A percentile compares a stretch with the other conserved stretches of the same genome.
Evolutionary conservation across 2,797 vertebrate genomes (phyloP).

Genomic region (Myripristis jacobus): DNA sequence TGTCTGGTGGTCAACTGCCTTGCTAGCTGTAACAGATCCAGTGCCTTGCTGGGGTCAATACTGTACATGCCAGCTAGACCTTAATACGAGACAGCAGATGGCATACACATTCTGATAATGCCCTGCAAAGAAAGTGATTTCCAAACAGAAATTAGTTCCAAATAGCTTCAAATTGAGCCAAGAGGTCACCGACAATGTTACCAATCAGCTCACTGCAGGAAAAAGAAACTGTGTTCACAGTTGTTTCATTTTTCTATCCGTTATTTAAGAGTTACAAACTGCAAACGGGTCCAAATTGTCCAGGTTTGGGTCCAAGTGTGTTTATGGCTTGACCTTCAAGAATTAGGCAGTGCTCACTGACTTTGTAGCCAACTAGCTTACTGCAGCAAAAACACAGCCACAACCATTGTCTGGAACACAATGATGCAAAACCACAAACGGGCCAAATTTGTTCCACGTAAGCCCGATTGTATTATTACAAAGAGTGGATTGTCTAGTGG

Average conservation of each 20-base stretch:
- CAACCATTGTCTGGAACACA: constrained; percentile 61
- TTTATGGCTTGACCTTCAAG: constrained; percentile 72
- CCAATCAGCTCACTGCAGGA: background rate
- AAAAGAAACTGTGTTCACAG: too few relatives aligned
- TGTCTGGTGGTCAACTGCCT: constrained; percentile 12
- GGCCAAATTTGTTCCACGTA: constrained; percentile 70
- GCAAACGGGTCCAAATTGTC: too few relatives aligned
- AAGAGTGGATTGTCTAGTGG: constrained; percentile 53
- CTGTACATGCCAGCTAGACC: constrained; percentile 22
- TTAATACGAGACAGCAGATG: constrained; percentile 47
- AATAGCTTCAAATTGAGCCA: constrained; percentile 11
- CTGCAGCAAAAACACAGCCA: constrained; percentile 63
- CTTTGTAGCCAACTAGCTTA: constrained; percentile 60
- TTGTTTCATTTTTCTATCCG: too few relatives aligned
- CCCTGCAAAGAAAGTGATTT: constrained; percentile 35
- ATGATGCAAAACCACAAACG: constrained; percentile 56
- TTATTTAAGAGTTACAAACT: too few relatives aligned
- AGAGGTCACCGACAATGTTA: background rate
- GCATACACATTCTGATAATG: constrained; percentile 40
- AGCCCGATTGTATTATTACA: constrained; percentile 66
- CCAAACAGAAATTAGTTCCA: constrained; percentile 27
- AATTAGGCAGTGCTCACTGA: constrained; percentile 60
- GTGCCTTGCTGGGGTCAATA: constrained; percentile 26
- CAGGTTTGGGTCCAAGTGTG: constrained; percentile 38
- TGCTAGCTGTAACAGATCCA: constrained; percentile 37